A percentile compares a stretch with the other conserved stretches of the same genome.
Evolutionary conservation across 2,113 vertebrate genomes (phyloP).

Genomic region (Indicator indicator): DNA sequence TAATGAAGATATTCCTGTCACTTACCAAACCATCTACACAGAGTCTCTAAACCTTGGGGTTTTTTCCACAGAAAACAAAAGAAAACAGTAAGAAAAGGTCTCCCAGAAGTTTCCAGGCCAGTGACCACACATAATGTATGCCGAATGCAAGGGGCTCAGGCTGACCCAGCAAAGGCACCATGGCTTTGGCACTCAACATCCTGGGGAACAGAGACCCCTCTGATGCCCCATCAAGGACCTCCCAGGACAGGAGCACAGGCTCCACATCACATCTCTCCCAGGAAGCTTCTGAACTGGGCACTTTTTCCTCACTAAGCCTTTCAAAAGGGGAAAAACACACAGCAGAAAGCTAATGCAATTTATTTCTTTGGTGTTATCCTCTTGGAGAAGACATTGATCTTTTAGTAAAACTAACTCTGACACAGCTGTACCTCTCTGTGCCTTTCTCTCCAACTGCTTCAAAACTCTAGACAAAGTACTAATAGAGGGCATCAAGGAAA

Average conservation of each 20-base stretch:
- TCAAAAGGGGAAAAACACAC: not conserved
- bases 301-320: not conserved
- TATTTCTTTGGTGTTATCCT: not conserved
- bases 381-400: not conserved
- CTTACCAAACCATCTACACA: not conserved
- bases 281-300: not conserved
- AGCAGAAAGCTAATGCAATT: not conserved
- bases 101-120: not conserved
- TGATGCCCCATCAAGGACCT: not conserved
- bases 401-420: not conserved
- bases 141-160: not conserved
- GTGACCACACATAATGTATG: accelerated
- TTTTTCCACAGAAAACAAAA: not conserved
- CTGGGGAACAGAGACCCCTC: not conserved
- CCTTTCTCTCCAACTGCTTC: not conserved
- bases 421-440: not conserved
- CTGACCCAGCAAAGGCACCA: not conserved
- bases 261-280: not conserved
- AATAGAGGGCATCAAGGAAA: not conserved
- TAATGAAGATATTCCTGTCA: not conserved
- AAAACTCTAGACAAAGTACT: not conserved
- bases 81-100: not conserved
- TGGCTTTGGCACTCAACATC: not conserved
- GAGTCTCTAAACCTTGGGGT: not conserved
- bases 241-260: not conserved